Evolutionary conservation across 2,797 vertebrate species (phyloP).

Genomic region (Notolepis coatsorum): DNA sequence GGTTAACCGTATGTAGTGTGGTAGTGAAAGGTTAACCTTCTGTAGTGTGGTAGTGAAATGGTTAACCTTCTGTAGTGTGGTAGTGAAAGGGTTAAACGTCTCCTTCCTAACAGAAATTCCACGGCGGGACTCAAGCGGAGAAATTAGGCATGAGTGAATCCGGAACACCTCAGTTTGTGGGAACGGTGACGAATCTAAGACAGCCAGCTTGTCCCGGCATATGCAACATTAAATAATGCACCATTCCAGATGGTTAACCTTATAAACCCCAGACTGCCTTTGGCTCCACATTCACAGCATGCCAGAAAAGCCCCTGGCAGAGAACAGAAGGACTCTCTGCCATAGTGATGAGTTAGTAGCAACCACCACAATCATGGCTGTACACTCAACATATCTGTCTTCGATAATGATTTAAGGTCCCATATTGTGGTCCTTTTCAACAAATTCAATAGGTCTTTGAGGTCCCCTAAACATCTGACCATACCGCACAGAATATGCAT

Average conservation of each 20-base stretch:
- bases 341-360: conserved; percentile 21
- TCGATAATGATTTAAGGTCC: background rate
- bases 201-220: conserved; percentile 64
- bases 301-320: conserved; percentile 59
- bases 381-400: background rate
- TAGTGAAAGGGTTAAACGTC: background rate
- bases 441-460: too few relatives aligned
- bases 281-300: conserved; percentile 42
- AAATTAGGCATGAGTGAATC: conserved; percentile 12
- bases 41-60: too few relatives aligned
- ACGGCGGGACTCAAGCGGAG: conserved; percentile 3
- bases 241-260: conserved; percentile 71
- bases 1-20: too few relatives aligned
- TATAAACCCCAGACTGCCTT: conserved; percentile 56
- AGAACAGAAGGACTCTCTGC: conserved; percentile 41
- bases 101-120: conserved; percentile 10
- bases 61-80: too few relatives aligned
- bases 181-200: conserved; percentile 30
- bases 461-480: too few relatives aligned
- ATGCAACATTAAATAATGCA: conserved; percentile 78
- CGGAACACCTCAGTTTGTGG: conserved; percentile 46
- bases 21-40: too few relatives aligned
- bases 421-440: too few relatives aligned
- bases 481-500: too few relatives aligned
- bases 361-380: conserved; percentile 35